Evolutionary conservation across 2,113 vertebrate genomes (phyloP).

Genomic region (Pandion haliaetus): DNA sequence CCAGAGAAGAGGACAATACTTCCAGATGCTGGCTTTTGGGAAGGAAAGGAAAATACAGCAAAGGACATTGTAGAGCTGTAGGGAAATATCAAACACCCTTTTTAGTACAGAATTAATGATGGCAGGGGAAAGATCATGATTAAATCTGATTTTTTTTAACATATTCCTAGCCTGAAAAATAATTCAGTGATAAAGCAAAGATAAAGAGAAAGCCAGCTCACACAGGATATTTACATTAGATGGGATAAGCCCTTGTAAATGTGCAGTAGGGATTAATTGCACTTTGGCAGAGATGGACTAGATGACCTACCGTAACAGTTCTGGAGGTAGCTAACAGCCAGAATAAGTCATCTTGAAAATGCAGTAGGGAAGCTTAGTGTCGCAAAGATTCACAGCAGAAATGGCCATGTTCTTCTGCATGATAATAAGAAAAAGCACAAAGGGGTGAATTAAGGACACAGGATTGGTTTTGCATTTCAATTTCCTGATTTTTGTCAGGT

Average conservation of each 20-base stretch:
- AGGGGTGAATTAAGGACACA: conserved; percentile 1
- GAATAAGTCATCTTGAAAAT: conserved; percentile 38
- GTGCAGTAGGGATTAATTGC: not conserved
- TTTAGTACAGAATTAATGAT: not conserved
- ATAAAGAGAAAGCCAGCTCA: not conserved
- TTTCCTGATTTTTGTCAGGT: conserved; percentile 12
- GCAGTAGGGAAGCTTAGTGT: not conserved
- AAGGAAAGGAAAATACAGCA: not conserved
- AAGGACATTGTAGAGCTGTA: not conserved
- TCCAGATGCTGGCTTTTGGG: not conserved
- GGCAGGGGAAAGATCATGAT: not conserved
- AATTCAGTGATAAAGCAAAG: not conserved
- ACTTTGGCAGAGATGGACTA: not conserved
- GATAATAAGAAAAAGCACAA: not conserved
- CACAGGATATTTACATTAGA: not conserved
- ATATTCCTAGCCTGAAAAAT: not conserved
- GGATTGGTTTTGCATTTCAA: not conserved
- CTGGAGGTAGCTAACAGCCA: not conserved
- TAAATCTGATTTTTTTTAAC: not conserved
- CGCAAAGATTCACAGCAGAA: not conserved
- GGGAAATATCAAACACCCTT: not conserved
- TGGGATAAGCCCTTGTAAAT: not conserved
- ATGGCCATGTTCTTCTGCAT: not conserved
- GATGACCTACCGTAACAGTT: not conserved
- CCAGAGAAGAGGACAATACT: not conserved